Evolutionary conservation across 2,797 vertebrate species (phyloP).

Genomic region (Coilia nasus): DNA sequence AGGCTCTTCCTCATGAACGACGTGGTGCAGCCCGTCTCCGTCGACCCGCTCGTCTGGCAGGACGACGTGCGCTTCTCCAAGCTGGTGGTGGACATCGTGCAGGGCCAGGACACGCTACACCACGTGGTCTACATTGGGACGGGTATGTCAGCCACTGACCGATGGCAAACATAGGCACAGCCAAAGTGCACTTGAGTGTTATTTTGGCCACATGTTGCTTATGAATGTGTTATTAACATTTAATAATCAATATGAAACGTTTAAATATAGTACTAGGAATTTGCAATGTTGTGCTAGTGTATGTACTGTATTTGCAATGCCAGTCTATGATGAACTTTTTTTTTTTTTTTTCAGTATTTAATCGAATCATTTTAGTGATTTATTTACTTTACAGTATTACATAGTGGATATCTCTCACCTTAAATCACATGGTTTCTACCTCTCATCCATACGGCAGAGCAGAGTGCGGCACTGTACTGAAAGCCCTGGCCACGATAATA

Average conservation of each 20-base stretch:
- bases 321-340: background rate
- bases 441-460: no score
- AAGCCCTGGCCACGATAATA: no score
- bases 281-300: no score
- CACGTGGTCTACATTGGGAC: constrained; percentile 98
- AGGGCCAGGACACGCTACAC: constrained; percentile 93
- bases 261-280: background rate
- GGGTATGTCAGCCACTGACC: constrained; percentile 68
- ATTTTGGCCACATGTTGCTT: background rate
- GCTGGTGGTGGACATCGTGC: constrained; percentile 95
- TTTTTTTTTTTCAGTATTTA: background rate
- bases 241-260: background rate
- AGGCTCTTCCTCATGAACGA: constrained; percentile 96
- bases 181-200: no score
- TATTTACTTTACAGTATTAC: no score
- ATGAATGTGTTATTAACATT: background rate
- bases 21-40: constrained; percentile 92
- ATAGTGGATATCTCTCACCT: no score
- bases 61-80: constrained; percentile 93
- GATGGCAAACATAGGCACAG: background rate
- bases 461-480: no score
- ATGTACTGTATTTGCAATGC: background rate
- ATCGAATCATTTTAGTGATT: background rate
- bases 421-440: no score
- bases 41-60: constrained; percentile 92